Evolutionary conservation across 2,113 vertebrate genomes (phyloP).

Genomic region (Phylloscopus whistleri): DNA sequence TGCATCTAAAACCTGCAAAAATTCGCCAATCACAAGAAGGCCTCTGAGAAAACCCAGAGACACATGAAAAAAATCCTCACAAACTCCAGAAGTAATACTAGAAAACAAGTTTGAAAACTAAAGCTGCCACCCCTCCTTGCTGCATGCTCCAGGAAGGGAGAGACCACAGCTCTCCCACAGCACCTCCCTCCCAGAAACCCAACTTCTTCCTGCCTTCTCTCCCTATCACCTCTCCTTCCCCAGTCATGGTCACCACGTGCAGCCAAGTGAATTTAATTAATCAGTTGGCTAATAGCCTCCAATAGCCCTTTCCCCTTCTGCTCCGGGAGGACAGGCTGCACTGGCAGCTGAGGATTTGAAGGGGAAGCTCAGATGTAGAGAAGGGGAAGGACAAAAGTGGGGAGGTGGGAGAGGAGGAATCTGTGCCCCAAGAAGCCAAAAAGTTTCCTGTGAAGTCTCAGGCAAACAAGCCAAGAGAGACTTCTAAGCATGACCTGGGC

Average conservation of each 20-base stretch:
- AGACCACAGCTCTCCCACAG: not conserved
- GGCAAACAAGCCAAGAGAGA: not conserved
- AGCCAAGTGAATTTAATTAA: not conserved
- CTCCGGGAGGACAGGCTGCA: not conserved
- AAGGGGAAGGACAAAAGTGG: not conserved
- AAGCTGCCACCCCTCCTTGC: not conserved
- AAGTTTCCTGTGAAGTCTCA: not conserved
- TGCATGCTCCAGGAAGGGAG: rapidly evolving
- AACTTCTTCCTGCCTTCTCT: too few species aligned
- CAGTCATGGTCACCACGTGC: not conserved
- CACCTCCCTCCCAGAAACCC: rapidly evolving
- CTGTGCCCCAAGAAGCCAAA: not conserved
- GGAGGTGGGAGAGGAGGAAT: not conserved
- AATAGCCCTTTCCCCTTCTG: not conserved
- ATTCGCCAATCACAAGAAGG: rapidly evolving
- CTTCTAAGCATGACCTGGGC: not conserved
- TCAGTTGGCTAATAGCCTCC: not conserved
- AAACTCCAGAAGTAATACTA: not conserved
- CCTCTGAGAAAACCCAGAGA: not conserved
- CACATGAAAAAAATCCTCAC: rapidly evolving
- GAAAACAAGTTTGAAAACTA: rapidly evolving
- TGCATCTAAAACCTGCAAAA: not conserved
- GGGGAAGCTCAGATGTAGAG: too few species aligned
- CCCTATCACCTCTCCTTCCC: not conserved
- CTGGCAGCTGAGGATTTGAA: not conserved